Evolutionary conservation across 2,797 vertebrate species (phyloP).

Genomic region (Halcyon smyrnensis): DNA sequence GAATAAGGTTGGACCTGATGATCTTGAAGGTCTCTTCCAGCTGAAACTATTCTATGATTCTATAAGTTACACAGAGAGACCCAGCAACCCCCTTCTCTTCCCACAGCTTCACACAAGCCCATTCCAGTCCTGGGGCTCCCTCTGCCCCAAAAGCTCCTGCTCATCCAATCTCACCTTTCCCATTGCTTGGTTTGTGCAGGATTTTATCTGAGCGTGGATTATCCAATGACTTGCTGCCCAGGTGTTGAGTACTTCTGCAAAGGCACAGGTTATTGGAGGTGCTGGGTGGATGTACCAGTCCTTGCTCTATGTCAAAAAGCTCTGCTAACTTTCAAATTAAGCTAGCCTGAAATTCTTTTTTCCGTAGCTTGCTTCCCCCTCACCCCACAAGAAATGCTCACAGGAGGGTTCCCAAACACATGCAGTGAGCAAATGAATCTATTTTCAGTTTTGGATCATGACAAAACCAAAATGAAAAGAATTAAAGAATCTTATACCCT

Average conservation of each 20-base stretch:
- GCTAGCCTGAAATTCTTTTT: neutral
- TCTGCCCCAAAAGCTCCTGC: neutral
- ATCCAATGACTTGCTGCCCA: neutral
- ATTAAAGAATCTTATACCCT: neutral
- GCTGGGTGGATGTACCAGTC: neutral
- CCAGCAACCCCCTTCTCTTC: neutral
- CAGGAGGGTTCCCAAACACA: neutral
- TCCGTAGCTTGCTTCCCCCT: neutral
- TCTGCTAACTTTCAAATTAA: neutral
- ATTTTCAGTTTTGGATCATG: neutral
- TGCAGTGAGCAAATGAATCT: neutral
- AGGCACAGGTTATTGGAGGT: neutral
- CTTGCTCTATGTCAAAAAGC: neutral
- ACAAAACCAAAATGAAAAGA: neutral
- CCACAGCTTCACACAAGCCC: fast-evolving
- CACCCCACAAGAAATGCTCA: neutral
- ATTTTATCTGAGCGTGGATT: fast-evolving
- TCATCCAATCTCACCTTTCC: neutral
- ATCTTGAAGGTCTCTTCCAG: too few relatives aligned
- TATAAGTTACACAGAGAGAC: neutral
- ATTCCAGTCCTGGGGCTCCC: neutral
- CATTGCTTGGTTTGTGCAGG: neutral
- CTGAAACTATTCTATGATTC: too few relatives aligned
- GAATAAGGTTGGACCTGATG: too few relatives aligned
- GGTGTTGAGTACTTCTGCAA: neutral